Percentiles rank a stretch among this genome's conserved stretches.
Conservation (phyloP, 2,113 vertebrate genomes). For the Perca flavescens region DNA sequence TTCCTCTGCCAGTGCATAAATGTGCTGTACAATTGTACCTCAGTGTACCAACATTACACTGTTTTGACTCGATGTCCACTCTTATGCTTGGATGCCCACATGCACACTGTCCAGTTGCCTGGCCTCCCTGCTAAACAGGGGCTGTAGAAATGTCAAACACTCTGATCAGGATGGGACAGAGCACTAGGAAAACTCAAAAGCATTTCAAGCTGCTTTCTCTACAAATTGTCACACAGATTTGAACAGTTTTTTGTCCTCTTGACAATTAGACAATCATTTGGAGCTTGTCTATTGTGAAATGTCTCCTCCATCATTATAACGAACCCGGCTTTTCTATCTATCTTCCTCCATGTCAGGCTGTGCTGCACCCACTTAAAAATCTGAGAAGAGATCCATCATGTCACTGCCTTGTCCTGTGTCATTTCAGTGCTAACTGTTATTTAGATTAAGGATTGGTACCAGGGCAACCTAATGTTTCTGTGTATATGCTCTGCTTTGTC, state of each 20-base stretch:
- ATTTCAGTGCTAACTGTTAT: conserved; percentile 61
- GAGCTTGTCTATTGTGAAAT: conserved; percentile 7
- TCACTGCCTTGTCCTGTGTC: conserved; percentile 48
- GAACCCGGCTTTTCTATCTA: neutral
- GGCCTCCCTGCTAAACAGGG: neutral
- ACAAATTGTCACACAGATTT: neutral
- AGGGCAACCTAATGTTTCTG: conserved; percentile 62
- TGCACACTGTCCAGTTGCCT: neutral
- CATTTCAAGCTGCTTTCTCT: neutral
- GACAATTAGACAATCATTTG: conserved; percentile 11
- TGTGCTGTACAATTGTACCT: neutral
- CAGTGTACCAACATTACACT: neutral
- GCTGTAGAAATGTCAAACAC: neutral
- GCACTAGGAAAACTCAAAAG: neutral
- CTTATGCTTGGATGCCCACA: neutral
- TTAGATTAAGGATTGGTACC: conserved; percentile 72
- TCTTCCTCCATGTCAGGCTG: conserved; percentile 22
- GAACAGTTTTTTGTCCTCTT: neutral
- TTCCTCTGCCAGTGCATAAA: neutral
- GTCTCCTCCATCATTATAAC: conserved; percentile 24
- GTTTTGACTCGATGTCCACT: neutral
- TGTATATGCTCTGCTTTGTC: conserved; percentile 59
- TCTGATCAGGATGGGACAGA: conserved; percentile 11
- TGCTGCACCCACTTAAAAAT: conserved; percentile 41
- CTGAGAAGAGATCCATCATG: conserved; percentile 35